Evolutionary conservation across 2,797 vertebrate species (phyloP).

Genomic region (Myotis pilosus): DNA sequence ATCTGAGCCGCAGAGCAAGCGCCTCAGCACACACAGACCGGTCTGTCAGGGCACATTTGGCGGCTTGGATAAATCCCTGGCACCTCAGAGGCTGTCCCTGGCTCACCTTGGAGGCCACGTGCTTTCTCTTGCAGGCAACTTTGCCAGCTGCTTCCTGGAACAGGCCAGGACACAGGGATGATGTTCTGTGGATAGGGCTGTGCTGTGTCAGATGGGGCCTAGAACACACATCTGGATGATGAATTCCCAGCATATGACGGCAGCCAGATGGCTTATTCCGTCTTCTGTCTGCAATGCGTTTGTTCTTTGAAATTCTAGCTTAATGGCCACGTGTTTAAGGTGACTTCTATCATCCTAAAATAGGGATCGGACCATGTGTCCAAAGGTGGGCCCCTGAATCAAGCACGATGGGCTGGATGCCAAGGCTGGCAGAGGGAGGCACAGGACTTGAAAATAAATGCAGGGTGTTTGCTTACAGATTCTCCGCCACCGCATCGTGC

Average conservation of each 20-base stretch:
- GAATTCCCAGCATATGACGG: neutral
- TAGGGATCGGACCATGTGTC: slow-evolving; percentile 29
- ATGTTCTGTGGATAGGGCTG: neutral
- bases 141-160: slow-evolving; percentile 59
- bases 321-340: neutral
- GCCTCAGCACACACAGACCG: slow-evolving; percentile 65
- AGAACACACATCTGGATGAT: neutral
- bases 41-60: slow-evolving; percentile 60
- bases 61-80: slow-evolving; percentile 59
- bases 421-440: slow-evolving; percentile 47
- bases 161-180: neutral
- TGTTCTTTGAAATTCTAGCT: slow-evolving; percentile 50
- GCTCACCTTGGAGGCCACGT: slow-evolving; percentile 67
- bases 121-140: slow-evolving; percentile 56
- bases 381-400: slow-evolving; percentile 8
- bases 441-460: slow-evolving; percentile 62
- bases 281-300: neutral
- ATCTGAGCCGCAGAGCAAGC: slow-evolving; percentile 38
- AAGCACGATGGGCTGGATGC: neutral
- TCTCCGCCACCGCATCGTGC: slow-evolving; percentile 37
- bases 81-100: slow-evolving; percentile 61
- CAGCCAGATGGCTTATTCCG: neutral
- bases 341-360: slow-evolving; percentile 50
- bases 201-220: neutral
- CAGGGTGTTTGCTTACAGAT: slow-evolving; percentile 68